Evolutionary conservation across 2,888 invertebrate species (phyloP).

Genomic region (Xanthia togata): DNA sequence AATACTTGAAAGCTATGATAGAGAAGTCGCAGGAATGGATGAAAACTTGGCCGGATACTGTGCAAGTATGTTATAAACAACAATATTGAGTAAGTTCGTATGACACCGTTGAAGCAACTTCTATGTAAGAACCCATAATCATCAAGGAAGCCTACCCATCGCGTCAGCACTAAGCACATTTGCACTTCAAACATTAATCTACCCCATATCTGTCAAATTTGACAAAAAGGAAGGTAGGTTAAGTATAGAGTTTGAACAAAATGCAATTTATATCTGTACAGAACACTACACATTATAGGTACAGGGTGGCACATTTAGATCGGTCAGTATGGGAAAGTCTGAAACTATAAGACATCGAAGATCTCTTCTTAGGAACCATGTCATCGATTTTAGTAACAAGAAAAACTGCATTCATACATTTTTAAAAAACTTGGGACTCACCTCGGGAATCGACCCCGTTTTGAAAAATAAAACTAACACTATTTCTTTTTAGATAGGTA

Average conservation of each 20-base stretch:
- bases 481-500: too few species aligned
- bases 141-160: neutral
- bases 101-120: neutral
- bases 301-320: too few species aligned
- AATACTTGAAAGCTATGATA: conserved; percentile 72
- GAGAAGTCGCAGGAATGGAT: conserved; percentile 78
- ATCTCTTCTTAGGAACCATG: too few species aligned
- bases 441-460: too few species aligned
- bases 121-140: neutral
- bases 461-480: too few species aligned
- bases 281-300: too few species aligned
- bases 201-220: neutral
- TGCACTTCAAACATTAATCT: neutral
- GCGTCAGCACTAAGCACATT: neutral
- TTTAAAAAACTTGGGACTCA: too few species aligned
- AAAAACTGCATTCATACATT: too few species aligned
- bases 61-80: conserved; percentile 65
- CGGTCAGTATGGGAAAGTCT: too few species aligned
- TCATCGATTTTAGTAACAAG: too few species aligned
- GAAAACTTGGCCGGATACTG: conserved; percentile 78
- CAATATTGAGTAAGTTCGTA: neutral
- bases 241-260: neutral
- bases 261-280: neutral
- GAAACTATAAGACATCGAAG: too few species aligned
- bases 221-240: neutral